Evolutionary conservation across 2,888 invertebrate species (phyloP).

Genomic region (Dynastes maya): DNA sequence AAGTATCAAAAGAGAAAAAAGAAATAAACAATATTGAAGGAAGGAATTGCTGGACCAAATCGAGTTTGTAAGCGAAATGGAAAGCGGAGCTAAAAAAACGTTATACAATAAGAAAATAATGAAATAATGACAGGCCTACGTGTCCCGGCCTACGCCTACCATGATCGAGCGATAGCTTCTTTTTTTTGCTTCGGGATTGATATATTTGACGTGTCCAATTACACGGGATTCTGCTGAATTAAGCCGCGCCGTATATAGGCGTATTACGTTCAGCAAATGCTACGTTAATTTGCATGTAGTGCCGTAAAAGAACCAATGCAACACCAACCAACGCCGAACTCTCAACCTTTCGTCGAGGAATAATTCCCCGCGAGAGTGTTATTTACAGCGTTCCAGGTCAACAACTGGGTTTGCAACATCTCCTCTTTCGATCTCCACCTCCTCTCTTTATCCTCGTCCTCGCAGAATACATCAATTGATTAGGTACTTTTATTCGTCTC

Average conservation of each 20-base stretch:
- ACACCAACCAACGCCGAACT: not conserved
- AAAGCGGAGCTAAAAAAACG: slow-evolving; percentile 5
- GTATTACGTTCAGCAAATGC: not conserved
- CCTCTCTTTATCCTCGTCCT: not conserved
- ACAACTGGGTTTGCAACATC: slow-evolving; percentile 19
- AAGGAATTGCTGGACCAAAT: slow-evolving; percentile 1
- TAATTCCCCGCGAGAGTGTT: slow-evolving; percentile 8
- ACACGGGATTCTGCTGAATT: slow-evolving; percentile 36
- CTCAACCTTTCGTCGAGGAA: slow-evolving; percentile 5
- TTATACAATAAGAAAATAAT: slow-evolving; percentile 15
- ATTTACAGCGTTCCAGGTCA: slow-evolving; percentile 10
- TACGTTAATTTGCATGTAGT: not conserved
- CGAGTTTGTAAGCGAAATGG: not conserved
- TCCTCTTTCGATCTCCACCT: not conserved
- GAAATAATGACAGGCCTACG: slow-evolving; percentile 36
- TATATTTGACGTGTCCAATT: slow-evolving; percentile 46
- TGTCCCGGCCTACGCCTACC: slow-evolving; percentile 25
- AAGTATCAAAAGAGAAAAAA: too few species aligned
- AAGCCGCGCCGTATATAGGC: slow-evolving; percentile 11
- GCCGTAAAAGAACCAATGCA: not conserved
- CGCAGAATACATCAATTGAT: slow-evolving; percentile 10
- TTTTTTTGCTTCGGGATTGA: slow-evolving; percentile 27
- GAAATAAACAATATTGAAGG: not conserved
- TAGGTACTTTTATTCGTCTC: not conserved
- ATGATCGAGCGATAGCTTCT: slow-evolving; percentile 27